Evolutionary conservation across 2,888 invertebrate genomes (phyloP), one percentile per base, ranked within the genome.

Genomic region (Xylophagus ater): DNA sequence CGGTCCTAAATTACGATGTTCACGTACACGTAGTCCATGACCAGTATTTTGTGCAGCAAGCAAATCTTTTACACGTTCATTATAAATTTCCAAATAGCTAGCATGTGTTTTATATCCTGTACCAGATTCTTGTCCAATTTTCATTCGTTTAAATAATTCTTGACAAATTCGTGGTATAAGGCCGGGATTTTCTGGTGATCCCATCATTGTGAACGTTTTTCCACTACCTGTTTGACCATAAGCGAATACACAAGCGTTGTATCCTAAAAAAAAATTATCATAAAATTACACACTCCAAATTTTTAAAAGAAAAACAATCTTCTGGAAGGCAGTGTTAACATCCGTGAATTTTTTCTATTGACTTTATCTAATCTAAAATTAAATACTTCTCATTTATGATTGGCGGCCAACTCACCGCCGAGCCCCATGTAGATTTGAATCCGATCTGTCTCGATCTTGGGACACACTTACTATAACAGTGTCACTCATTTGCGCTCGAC

Each of bases 151-250:
- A 65, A 89, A 88, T 39, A 88, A 67, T 48, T 81, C 79, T 50
- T 86, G 78, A 56, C 88, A 89, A 52, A 89, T 88, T 42, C 87
- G 72, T 0, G 88, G 88, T 57, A 88, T 88, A 24, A 88, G 67
- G 2, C 88, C 88, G 56, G 81, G 84, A 63, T 74, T 76, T 49
- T 81, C 82, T 74, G 81, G 62, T 4, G 58, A 59, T 4, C 88
- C 88, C 87, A 88, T 88, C 88, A 89, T 89, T 23, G 88, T 89
- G 60, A 83, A 87, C 0, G 88, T 88, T 67, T 89, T 89, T 38
- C 88, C 88, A 61, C 86, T 86, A 47, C 88, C 88, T 3, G 88
- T 89, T 69, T 89, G 88, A 14, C 89, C 89, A 60, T 89, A 89
- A 29, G 89, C 88, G 68, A 89, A 88, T 40, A 88, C 85, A 59